Evolutionary conservation across 2,888 invertebrate species (phyloP), one percentile per base, ranked within the genome.

Genomic region (Gortyna flavago): DNA sequence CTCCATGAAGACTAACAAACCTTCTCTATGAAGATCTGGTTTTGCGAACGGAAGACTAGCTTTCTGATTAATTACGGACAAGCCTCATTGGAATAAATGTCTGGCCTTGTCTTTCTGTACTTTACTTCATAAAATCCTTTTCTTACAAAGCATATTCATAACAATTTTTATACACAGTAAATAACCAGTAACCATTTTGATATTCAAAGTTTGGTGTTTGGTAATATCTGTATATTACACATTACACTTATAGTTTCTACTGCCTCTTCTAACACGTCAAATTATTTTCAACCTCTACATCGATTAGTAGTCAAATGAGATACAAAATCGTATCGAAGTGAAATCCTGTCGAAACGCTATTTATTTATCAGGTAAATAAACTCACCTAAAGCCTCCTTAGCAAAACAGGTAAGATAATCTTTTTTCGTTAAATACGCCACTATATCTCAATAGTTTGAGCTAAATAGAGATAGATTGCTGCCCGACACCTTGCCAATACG

Each of bases 371-470:
- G n/a, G 32, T 77, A 79, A 65, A 66, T 54, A 61, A 54, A 54
- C 35, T 25, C 25, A 0, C 44, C 7, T 16, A 32, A 64, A 66
- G 16, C 65, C 35, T 51, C 11, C n/a, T 1, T 13, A 66, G 75
- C 59, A 67, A 70, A 67, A 61, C 59, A 62, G 32, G 57, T 61
- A 65, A 62, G 62, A 54, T n/a, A 86, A 86, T 84, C 54, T 84
- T 70, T 85, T 86, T 75, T 77, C 76, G 74, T 85, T 80, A 84
- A 84, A 69, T 71, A 59, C 57, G 35, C 76, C 66, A 84, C 73
- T 85, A 84, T 84, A 70, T 85, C 85, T 85, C 81, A 84, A 77
- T 86, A 86, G 76, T 86, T 85, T 77, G 59, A 41, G 41, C 35
- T 75, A 75, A 84, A 85, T 80, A 80, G 81, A 84, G 85, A 85